Percentiles rank a stretch among this genome's conserved stretches.
Evolutionary conservation across 2,113 vertebrate species (phyloP).

Genomic region (Mesembrinibis cayennensis): DNA sequence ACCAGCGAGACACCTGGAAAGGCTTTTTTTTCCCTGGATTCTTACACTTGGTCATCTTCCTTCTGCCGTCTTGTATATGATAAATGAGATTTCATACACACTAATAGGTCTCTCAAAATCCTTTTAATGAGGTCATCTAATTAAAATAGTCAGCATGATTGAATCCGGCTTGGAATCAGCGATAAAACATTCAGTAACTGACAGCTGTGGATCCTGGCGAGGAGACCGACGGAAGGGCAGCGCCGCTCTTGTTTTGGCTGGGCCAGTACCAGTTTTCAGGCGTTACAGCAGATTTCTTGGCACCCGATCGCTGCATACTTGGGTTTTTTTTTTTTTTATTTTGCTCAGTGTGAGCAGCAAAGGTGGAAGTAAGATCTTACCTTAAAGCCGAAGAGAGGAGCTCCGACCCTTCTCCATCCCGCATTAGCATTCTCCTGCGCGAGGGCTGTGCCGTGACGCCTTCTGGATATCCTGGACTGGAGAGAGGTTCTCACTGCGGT

Average conservation of each 20-base stretch:
- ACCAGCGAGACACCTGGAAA: neutral
- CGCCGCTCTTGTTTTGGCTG: neutral
- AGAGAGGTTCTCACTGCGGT: neutral
- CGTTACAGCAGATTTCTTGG: neutral
- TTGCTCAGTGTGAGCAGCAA: neutral
- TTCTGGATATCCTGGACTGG: neutral
- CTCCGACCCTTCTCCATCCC: neutral
- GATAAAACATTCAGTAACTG: neutral
- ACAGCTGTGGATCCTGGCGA: neutral
- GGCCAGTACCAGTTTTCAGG: neutral
- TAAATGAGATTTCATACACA: neutral
- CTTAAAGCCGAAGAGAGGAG: neutral
- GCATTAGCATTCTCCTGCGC: accelerated
- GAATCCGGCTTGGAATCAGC: accelerated
- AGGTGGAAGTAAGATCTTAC: neutral
- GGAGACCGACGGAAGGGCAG: neutral
- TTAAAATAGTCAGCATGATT: slow-evolving; percentile 13
- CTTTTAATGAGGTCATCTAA: slow-evolving; percentile 27
- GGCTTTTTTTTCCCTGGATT: neutral
- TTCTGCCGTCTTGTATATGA: neutral
- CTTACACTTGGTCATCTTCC: neutral
- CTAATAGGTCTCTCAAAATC: neutral
- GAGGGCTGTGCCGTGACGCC: neutral
- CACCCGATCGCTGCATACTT: accelerated
- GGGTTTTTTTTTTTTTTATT: neutral